phyloP scores from a whole-genome alignment of 2,797 vertebrate species.

The Gymnodraco acuticeps region DNA sequence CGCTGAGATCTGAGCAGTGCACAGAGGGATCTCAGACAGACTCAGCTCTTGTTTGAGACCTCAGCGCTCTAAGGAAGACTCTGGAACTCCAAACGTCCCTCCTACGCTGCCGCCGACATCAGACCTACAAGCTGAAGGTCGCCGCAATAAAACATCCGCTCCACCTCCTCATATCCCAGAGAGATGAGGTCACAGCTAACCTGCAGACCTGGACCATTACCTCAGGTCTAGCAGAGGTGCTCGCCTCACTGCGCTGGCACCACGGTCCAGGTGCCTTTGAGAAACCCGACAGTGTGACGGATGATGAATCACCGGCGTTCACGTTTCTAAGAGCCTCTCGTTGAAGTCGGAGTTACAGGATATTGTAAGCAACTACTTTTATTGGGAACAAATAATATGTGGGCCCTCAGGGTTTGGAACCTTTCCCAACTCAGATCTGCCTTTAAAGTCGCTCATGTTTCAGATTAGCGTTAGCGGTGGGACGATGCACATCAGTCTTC shows the following conservation, averaged over 20 bases:
- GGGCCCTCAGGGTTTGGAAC: constrained; percentile 60
- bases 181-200: constrained; percentile 44
- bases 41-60: constrained; percentile 41
- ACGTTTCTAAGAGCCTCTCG: constrained; percentile 42
- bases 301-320: constrained; percentile 64
- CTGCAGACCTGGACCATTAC: constrained; percentile 15
- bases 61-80: constrained; percentile 37
- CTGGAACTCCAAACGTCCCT: constrained; percentile 8
- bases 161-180: constrained; percentile 4
- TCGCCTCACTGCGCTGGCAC: constrained; percentile 12
- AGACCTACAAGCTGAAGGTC: constrained; percentile 23
- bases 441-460: constrained; percentile 72
- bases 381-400: constrained; percentile 75
- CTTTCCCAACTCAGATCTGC: constrained; percentile 66
- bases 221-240: constrained; percentile 1
- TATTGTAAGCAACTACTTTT: constrained; percentile 73
- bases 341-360: constrained; percentile 59
- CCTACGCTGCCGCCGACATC: constrained; percentile 29
- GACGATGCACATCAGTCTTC: constrained; percentile 53
- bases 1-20: constrained; percentile 50
- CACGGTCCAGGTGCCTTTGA: constrained; percentile 39
- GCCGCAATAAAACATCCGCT: constrained; percentile 18
- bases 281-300: constrained; percentile 36
- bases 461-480: constrained; percentile 73
- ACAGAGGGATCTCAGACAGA: constrained; percentile 40